Evolutionary conservation across 2,797 vertebrate genomes (phyloP).

Genomic region (Liparis tanakae): DNA sequence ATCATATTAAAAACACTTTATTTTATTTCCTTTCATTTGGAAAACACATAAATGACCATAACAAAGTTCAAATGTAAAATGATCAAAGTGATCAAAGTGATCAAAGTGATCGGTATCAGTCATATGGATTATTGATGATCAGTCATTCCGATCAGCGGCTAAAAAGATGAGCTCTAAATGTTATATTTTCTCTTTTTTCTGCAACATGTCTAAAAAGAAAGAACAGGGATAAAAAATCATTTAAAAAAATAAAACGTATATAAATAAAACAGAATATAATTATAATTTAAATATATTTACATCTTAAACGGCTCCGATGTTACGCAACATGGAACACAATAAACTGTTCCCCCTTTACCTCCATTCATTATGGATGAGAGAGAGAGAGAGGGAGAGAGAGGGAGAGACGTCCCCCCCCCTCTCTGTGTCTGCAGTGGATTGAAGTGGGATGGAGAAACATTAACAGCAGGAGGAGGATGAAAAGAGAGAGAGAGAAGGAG

Average conservation of each 20-base stretch:
- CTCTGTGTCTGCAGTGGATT: slow-evolving; percentile 40
- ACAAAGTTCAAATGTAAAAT: no score
- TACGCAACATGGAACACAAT: slow-evolving; percentile 15
- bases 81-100: no score
- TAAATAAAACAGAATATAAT: neutral
- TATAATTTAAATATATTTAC: no score
- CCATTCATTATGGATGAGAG: slow-evolving; percentile 62
- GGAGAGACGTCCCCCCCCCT: neutral
- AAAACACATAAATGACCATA: no score
- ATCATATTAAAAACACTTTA: no score
- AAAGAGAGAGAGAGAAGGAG: no score
- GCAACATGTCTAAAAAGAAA: neutral
- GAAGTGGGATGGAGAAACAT: slow-evolving; percentile 64
- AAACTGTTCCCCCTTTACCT: slow-evolving; percentile 30
- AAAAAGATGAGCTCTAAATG: no score
- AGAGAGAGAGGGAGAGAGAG: slow-evolving; percentile 1
- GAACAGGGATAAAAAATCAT: neutral
- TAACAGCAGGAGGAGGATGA: slow-evolving; percentile 55
- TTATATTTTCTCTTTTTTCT: no score
- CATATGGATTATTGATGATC: no score
- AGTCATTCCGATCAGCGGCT: no score
- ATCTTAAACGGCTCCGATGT: neutral
- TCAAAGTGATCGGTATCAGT: no score
- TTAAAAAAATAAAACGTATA: neutral
- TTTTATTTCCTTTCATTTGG: no score